phyloP scores from a whole-genome alignment of 2,113 vertebrate genomes.

The Calyptomena viridis region DNA sequence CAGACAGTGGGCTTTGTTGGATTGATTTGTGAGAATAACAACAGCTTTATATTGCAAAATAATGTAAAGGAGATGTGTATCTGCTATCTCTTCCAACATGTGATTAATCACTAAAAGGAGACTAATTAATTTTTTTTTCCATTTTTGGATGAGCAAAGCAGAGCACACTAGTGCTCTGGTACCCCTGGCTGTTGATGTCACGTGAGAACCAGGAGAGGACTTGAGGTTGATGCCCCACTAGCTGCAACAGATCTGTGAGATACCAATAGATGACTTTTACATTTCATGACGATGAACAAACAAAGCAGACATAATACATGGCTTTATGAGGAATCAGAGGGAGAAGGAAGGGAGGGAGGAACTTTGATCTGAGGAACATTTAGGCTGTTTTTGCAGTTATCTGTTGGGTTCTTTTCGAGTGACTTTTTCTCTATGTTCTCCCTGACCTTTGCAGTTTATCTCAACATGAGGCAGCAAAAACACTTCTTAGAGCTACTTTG shows the following conservation, averaged over 20 bases:
- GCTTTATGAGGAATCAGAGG: neutral
- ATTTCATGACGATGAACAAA: neutral
- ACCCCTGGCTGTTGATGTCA: accelerated
- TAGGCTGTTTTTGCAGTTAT: neutral
- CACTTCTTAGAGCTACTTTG: neutral
- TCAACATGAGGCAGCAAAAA: neutral
- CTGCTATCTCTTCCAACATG: neutral
- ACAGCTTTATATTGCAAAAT: neutral
- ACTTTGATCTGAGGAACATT: neutral
- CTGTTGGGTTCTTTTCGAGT: neutral
- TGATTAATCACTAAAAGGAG: neutral
- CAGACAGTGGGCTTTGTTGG: neutral
- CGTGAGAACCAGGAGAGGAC: neutral
- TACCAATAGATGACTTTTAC: neutral
- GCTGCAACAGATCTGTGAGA: neutral
- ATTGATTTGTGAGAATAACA: neutral
- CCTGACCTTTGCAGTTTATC: neutral
- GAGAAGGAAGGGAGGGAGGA: neutral
- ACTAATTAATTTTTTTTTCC: neutral
- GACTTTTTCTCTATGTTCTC: neutral
- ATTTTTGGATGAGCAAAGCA: accelerated
- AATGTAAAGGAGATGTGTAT: neutral
- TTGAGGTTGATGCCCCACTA: neutral
- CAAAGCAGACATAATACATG: accelerated
- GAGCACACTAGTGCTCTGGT: neutral